Conservation (phyloP, 2,797 vertebrate genomes). For the Hypotaenidia okinawae region DNA sequence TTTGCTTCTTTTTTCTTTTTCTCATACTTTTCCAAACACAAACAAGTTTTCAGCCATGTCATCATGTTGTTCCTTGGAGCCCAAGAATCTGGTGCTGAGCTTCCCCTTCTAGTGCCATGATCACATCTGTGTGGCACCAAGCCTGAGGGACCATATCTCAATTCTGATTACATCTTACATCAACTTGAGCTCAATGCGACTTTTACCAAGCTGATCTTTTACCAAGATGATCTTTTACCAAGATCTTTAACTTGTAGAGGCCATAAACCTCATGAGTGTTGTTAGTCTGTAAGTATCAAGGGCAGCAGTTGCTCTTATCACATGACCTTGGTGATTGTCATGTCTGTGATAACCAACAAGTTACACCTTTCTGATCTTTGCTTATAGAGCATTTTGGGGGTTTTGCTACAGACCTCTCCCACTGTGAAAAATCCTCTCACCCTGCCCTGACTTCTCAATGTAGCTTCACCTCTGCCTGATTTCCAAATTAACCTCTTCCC, state of each 20-base stretch:
- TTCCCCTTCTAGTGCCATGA: neutral
- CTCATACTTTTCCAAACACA: neutral
- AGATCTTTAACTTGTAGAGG: neutral
- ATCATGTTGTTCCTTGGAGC: neutral
- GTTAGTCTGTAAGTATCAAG: neutral
- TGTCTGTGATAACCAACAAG: neutral
- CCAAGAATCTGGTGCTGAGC: neutral
- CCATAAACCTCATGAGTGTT: neutral
- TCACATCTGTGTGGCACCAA: neutral
- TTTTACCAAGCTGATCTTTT: neutral
- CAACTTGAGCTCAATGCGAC: neutral
- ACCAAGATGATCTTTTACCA: neutral
- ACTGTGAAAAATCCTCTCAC: neutral
- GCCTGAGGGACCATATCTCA: neutral
- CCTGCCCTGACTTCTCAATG: neutral
- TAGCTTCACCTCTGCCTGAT: neutral
- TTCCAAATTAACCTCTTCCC: neutral
- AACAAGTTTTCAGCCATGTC: neutral
- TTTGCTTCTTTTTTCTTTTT: neutral
- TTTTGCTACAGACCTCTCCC: neutral
- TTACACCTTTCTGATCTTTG: neutral
- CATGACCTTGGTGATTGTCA: neutral
- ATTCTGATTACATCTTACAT: neutral
- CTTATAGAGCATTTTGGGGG: neutral
- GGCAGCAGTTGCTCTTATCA: neutral